These are phyloP conservation scores for Pentalonia nigronervosa DNA, from an alignment of 1,140 invertebrate species.

Conservation along the genomic window DNA sequence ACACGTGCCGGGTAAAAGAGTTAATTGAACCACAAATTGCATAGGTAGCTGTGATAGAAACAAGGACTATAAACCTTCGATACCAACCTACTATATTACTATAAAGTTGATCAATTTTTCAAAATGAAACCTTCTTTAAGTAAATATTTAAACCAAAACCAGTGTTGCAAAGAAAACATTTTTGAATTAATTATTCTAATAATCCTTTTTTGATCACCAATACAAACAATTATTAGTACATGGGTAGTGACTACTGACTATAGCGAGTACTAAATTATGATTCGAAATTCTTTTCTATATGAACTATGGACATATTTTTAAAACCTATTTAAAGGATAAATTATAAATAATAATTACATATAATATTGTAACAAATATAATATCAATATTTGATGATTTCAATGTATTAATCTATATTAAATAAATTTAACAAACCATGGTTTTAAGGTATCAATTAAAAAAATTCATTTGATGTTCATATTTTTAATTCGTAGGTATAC, in stretches of 20 bases:
- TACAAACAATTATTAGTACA: neutral
- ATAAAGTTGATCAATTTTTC: neutral
- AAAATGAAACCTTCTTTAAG: neutral
- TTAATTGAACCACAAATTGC: slow-evolving; percentile 31
- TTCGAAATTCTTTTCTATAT: neutral
- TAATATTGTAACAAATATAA: no score
- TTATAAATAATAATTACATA: no score
- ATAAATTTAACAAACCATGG: no score
- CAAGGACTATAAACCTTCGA: neutral
- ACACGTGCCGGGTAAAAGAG: slow-evolving; percentile 31
- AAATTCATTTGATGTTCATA: no score
- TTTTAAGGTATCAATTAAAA: no score
- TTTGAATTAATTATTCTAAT: neutral
- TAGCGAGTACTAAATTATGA: neutral
- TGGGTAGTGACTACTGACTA: neutral
- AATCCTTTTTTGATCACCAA: neutral
- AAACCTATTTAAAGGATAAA: no score
- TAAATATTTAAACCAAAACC: neutral
- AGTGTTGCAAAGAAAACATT: neutral
- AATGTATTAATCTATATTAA: no score
- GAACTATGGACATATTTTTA: neutral
- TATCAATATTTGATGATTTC: no score
- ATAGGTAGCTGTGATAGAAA: neutral
- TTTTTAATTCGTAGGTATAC: no score
- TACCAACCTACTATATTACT: neutral